Evolutionary conservation across 2,113 vertebrate species (phyloP).

Genomic region (Syngnathus floridae): DNA sequence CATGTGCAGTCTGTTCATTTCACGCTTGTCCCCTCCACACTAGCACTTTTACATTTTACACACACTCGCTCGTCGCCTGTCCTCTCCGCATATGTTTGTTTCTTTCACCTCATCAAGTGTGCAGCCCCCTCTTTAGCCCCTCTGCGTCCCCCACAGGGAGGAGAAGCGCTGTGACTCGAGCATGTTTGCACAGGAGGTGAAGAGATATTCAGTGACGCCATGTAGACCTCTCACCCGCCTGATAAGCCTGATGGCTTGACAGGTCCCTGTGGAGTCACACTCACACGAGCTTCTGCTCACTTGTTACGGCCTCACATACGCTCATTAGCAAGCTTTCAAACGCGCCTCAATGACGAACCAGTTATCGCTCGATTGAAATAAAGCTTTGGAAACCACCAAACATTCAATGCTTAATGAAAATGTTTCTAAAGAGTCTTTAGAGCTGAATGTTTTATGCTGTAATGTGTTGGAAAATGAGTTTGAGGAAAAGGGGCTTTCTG

Average conservation of each 20-base stretch:
- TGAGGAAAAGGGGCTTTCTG: background rate
- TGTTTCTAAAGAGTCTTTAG: constrained; percentile 3
- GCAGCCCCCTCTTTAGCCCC: constrained; percentile 48
- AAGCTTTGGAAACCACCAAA: constrained; percentile 28
- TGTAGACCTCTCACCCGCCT: constrained; percentile 59
- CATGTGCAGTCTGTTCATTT: constrained; percentile 49
- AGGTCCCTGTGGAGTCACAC: constrained; percentile 37
- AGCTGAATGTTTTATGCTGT: constrained; percentile 3
- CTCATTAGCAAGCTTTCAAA: constrained; percentile 62
- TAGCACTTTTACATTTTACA: constrained; percentile 28
- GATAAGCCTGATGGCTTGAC: constrained; percentile 60
- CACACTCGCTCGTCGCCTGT: constrained; percentile 39
- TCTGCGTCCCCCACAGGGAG: constrained; percentile 24
- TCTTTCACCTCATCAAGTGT: constrained; percentile 55
- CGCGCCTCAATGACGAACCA: constrained; percentile 58
- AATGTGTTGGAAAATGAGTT: background rate
- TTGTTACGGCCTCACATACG: constrained; percentile 57
- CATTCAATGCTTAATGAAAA: constrained; percentile 26
- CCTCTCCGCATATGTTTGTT: constrained; percentile 62
- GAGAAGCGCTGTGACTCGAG: constrained; percentile 37
- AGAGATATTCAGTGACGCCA: constrained; percentile 56
- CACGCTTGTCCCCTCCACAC: constrained; percentile 38
- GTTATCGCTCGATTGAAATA: constrained; percentile 43
- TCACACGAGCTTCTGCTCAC: constrained; percentile 46
- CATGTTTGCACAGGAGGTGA: constrained; percentile 49